Evolutionary conservation across 1,140 invertebrate genomes (phyloP).

Genomic region (Procambarus virginalis): DNA sequence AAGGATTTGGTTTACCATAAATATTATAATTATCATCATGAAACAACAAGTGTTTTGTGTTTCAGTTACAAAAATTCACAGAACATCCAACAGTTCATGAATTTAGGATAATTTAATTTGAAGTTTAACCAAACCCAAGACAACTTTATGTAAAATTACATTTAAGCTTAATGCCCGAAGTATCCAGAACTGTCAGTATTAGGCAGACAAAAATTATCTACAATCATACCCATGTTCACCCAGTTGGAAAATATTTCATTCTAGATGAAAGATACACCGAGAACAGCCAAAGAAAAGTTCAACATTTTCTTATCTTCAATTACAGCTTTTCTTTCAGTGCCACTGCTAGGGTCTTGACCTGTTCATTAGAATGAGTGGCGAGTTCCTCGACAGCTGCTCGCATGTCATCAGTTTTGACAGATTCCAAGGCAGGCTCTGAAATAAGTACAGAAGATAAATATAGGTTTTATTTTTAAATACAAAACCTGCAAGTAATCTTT

Average conservation of each 20-base stretch:
- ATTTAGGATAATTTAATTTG: background rate
- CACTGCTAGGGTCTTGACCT: conserved; percentile 44
- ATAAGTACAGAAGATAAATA: background rate
- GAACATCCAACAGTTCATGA: background rate
- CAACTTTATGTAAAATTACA: background rate
- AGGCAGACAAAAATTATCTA: background rate
- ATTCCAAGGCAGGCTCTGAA: conserved; percentile 18
- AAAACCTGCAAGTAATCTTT: too few relatives aligned
- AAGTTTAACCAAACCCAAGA: background rate
- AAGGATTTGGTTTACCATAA: background rate
- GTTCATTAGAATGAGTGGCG: conserved; percentile 20
- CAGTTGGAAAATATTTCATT: background rate
- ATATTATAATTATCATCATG: background rate
- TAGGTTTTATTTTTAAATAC: too few relatives aligned
- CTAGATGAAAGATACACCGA: background rate
- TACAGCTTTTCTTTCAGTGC: conserved; percentile 49
- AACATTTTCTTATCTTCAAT: background rate
- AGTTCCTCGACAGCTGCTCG: background rate
- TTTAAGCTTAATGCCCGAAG: background rate
- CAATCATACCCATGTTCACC: background rate
- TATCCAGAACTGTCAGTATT: background rate
- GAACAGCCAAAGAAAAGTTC: conserved; percentile 1
- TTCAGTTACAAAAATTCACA: background rate
- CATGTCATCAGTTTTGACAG: conserved; percentile 21
- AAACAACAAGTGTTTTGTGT: background rate